These are phyloP conservation scores for Meliscaeva auricollis DNA, from an alignment of 2,888 invertebrate genomes.

Conservation along the genomic window DNA sequence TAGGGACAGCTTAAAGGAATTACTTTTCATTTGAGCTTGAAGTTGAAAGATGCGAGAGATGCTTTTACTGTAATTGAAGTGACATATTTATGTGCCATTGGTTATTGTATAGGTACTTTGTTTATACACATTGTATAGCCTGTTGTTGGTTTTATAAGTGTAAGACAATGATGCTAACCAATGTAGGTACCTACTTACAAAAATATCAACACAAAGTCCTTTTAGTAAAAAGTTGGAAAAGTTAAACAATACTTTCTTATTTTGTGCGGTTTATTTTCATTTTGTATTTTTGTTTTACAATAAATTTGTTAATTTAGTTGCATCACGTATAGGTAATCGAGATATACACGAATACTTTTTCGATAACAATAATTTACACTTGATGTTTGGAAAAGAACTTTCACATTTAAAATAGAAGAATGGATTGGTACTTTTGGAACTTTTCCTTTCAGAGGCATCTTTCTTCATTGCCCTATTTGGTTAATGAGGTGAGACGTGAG, in stretches of 20 bases:
- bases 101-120: constrained; percentile 1
- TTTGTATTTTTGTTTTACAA: neutral
- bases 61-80: constrained; percentile 62
- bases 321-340: constrained; percentile 10
- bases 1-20: constrained; percentile 60
- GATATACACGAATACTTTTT: constrained; percentile 25
- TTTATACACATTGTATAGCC: constrained; percentile 4
- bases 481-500: neutral
- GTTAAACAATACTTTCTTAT: neutral
- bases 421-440: neutral
- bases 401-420: neutral
- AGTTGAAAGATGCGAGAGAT: constrained; percentile 43
- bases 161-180: neutral
- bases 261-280: neutral
- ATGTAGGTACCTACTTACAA: no score
- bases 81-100: constrained; percentile 48
- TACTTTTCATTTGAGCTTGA: constrained; percentile 54
- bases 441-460: neutral
- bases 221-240: constrained; percentile 1
- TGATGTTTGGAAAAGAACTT: neutral
- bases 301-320: constrained; percentile 22
- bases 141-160: neutral
- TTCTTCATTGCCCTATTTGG: neutral
- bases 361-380: constrained; percentile 26
- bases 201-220: neutral